Conservation (phyloP, 2,888 invertebrate species). For the Eurytoma californica region DNA sequence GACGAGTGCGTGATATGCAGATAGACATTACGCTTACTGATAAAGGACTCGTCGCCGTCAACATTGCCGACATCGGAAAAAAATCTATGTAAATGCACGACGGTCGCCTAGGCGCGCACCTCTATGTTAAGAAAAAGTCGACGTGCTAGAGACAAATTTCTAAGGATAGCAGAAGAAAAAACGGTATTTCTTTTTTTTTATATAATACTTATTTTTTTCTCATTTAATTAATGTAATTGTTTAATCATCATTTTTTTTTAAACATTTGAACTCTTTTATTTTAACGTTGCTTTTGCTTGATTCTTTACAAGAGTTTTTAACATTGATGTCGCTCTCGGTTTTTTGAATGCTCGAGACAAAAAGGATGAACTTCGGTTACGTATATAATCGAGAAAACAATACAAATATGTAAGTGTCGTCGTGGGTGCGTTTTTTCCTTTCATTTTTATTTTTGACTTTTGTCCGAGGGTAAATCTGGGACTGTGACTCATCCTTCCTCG, state of each 20-base stretch:
- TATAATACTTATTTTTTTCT: constrained; percentile 17
- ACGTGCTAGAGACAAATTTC: constrained; percentile 45
- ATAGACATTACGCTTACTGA: constrained; percentile 29
- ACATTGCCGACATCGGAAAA: constrained; percentile 22
- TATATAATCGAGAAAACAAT: neutral
- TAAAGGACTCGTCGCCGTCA: constrained; percentile 30
- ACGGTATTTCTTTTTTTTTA: constrained; percentile 17
- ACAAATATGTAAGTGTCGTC: constrained; percentile 21
- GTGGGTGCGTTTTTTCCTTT: constrained; percentile 12
- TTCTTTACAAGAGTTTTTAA: neutral
- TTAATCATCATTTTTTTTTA: neutral
- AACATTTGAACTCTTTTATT: constrained; percentile 1
- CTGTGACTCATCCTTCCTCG: neutral
- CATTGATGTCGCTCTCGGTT: neutral
- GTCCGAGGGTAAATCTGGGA: neutral
- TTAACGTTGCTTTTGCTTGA: neutral
- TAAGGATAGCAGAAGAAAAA: constrained; percentile 57
- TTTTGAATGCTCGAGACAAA: neutral
- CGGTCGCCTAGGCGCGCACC: constrained; percentile 19
- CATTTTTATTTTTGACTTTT: constrained; percentile 1
- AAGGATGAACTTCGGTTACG: neutral
- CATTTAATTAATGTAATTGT: neutral
- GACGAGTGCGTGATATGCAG: constrained; percentile 50
- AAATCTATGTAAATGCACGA: constrained; percentile 18
- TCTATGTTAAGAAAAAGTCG: constrained; percentile 41